Conservation (phyloP, 2,797 vertebrate genomes). For the Aratinga solstitialis region DNA sequence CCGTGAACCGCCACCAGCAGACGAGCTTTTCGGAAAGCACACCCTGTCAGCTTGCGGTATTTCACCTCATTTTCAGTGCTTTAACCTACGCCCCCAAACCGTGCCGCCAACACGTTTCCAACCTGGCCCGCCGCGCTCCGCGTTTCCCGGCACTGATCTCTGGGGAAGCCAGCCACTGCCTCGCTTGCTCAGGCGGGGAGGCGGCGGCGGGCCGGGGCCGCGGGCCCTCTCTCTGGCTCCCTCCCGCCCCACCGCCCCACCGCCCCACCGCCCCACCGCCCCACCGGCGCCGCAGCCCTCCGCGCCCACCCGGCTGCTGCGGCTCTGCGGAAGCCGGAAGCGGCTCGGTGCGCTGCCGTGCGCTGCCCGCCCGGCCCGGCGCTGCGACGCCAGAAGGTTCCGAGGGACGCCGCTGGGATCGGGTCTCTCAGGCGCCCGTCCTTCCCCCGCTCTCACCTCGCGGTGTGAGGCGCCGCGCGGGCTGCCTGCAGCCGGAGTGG, state of each 20-base stretch:
- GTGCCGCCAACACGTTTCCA: not conserved
- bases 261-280: too few relatives aligned
- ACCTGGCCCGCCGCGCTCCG: not conserved
- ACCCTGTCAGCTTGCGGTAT: not conserved
- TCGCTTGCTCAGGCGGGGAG: not conserved
- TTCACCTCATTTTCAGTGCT: not conserved
- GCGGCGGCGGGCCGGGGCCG: accelerated
- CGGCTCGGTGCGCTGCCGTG: not conserved
- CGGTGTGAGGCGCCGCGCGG: not conserved
- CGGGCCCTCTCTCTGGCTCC: too few relatives aligned
- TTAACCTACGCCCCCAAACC: not conserved
- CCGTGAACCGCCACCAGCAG: accelerated
- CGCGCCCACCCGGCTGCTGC: not conserved
- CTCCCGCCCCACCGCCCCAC: too few relatives aligned
- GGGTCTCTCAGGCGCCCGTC: not conserved
- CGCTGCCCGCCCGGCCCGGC: not conserved
- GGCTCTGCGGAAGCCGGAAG: constrained; percentile 15
- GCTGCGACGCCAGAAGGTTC: not conserved
- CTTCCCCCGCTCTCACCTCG: too few relatives aligned
- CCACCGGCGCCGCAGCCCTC: too few relatives aligned
- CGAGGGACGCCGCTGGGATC: not conserved
- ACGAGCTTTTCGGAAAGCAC: not conserved
- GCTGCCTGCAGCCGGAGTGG: not conserved
- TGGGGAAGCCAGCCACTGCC: not conserved
- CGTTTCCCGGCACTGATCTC: accelerated